These are phyloP conservation scores for Stegostoma tigrinum DNA, from an alignment of 2,113 vertebrate species.

Conservation along the genomic window DNA sequence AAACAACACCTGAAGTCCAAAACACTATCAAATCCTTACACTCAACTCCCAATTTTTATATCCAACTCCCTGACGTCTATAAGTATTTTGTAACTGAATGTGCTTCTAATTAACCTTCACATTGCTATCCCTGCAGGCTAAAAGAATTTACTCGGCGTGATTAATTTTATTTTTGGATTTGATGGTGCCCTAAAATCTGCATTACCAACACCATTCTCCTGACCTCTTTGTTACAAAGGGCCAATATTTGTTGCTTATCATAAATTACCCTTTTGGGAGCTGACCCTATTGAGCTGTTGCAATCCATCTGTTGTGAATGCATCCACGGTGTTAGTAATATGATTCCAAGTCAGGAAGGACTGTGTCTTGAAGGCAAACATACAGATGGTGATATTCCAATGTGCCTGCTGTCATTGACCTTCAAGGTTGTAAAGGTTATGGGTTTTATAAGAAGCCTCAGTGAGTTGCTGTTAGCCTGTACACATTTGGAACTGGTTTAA, in stretches of 20 bases:
- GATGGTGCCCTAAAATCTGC: background rate
- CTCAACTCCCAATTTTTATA: background rate
- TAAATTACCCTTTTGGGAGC: background rate
- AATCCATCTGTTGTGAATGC: too few relatives aligned
- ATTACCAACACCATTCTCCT: background rate
- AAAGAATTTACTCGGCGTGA: background rate
- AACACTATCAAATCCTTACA: background rate
- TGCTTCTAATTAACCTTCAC: background rate
- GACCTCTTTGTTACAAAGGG: background rate
- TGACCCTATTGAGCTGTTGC: too few relatives aligned
- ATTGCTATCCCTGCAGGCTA: background rate
- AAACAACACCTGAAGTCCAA: background rate
- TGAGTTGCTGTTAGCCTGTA: background rate
- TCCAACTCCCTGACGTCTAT: background rate
- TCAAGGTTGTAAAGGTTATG: too few relatives aligned
- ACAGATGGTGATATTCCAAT: too few relatives aligned
- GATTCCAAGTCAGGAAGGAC: too few relatives aligned
- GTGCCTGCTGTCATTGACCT: too few relatives aligned
- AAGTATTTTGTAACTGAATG: background rate
- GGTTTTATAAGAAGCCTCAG: too few relatives aligned
- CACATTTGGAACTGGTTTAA: background rate
- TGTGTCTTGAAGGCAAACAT: too few relatives aligned
- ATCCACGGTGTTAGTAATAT: too few relatives aligned
- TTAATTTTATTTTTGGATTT: background rate
- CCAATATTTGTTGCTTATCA: background rate